Evolutionary conservation across 2,113 vertebrate genomes (phyloP).

Genomic region (Sterrhoptilus dennistouni): DNA sequence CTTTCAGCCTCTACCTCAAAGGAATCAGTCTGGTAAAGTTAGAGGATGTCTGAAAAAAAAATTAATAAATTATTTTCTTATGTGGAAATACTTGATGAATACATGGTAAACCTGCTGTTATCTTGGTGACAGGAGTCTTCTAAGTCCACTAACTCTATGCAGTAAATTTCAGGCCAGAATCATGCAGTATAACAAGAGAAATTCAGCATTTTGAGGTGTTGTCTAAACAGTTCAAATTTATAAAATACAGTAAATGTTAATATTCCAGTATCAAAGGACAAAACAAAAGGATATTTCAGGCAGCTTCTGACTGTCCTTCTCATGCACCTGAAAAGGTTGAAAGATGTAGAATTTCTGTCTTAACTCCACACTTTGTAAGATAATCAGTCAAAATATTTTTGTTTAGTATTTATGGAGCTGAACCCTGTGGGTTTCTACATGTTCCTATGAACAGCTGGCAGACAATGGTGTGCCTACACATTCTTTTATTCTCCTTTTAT

Average conservation of each 20-base stretch:
- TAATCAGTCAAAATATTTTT: background rate
- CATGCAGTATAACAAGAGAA: background rate
- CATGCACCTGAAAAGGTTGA: background rate
- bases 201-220: background rate
- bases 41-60: background rate
- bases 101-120: background rate
- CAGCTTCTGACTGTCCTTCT: background rate
- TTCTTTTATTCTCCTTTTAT: background rate
- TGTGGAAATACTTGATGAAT: background rate
- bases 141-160: background rate
- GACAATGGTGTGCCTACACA: background rate
- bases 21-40: background rate
- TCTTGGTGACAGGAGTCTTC: background rate
- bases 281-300: background rate
- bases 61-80: background rate
- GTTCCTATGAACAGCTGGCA: background rate
- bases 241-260: background rate
- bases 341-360: background rate
- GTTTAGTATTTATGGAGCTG: background rate
- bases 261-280: background rate
- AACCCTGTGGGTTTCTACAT: background rate
- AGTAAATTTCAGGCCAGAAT: background rate
- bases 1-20: background rate
- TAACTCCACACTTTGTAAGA: background rate
- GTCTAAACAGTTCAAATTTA: background rate